Base-by-base conservation (phyloP, 1,140 invertebrate genomes). In the Gryon sp. region DNA sequence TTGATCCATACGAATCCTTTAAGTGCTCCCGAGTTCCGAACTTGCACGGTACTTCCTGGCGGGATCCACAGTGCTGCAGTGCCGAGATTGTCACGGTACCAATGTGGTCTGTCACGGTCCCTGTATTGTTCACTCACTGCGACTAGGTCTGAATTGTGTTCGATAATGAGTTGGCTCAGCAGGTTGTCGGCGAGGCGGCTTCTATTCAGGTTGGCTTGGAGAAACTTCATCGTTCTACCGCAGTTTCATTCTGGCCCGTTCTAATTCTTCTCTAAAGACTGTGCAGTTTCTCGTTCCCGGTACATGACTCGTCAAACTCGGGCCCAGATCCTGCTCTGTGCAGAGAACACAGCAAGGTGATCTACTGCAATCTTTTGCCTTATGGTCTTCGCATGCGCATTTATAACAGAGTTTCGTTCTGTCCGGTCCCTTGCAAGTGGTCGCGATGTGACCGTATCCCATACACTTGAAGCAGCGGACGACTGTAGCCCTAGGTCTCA, bases 191-290 rank as follows among this genome's bases (percentile, higher is more conserved):
- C 65, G 8, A 22, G 46, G 9, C 20, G 18, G 9, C 65, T 28
- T n/a, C 65, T 46, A 0, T 40, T 18, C 8, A 69, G 1, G 32
- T 69, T 69, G 2, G n/a, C 18, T 18, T 69, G 65, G 1, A 59
- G 40, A 12, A 48, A 30, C 26, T 2, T 30, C 26, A 30, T 30
- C 8, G 2, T 30, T 36, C 11, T 16, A 14, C n/a, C n/a, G n/a
- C n/a, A n/a, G n/a, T n/a, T n/a, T n/a, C n/a, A n/a, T n/a, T n/a
- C n/a, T n/a, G n/a, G n/a, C n/a, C n/a, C 12, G 12, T 14, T 36
- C 15, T 16, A n/a, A n/a, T n/a, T n/a, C n/a, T n/a, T n/a, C n/a
- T 16, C 8, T 16, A 36, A 36, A 14, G 5, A n/a, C 34, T 4
- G 6, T 14, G 15, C 34, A 36, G 5, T 6, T 14, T 8, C 15